Conservation (phyloP, 2,797 vertebrate genomes). For the Hipposideros larvatus region DNA sequence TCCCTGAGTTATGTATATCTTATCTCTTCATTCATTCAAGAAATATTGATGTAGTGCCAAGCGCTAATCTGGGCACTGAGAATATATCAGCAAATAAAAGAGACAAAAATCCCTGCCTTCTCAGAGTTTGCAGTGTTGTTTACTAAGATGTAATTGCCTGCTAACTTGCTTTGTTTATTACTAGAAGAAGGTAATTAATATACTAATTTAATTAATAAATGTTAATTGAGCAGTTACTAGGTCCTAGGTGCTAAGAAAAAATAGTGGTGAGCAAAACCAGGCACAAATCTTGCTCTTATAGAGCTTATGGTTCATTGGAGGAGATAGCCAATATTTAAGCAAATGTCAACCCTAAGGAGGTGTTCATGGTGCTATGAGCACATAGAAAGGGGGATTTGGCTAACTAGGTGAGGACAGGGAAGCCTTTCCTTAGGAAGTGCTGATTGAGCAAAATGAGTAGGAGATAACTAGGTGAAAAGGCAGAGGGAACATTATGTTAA, state of each 20-base stretch:
- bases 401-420: neutral
- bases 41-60: neutral
- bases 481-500: neutral
- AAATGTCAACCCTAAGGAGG: neutral
- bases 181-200: neutral
- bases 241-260: neutral
- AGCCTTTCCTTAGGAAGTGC: neutral
- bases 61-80: neutral
- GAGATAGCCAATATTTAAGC: neutral
- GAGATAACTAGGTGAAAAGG: neutral
- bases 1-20: neutral
- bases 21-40: neutral
- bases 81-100: neutral
- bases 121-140: neutral
- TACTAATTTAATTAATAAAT: neutral
- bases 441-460: neutral
- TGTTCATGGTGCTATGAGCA: neutral
- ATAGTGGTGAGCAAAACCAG: neutral
- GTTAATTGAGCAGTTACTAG: neutral
- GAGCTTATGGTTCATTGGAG: neutral
- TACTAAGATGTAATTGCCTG: neutral
- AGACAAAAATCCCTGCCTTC: neutral
- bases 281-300: neutral
- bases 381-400: neutral
- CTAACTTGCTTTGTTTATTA: neutral